A percentile compares a stretch with the other conserved stretches of the same genome.
These are phyloP conservation scores for Coptodon rendalli DNA, from an alignment of 2,113 vertebrate genomes.

Conservation along the genomic window DNA sequence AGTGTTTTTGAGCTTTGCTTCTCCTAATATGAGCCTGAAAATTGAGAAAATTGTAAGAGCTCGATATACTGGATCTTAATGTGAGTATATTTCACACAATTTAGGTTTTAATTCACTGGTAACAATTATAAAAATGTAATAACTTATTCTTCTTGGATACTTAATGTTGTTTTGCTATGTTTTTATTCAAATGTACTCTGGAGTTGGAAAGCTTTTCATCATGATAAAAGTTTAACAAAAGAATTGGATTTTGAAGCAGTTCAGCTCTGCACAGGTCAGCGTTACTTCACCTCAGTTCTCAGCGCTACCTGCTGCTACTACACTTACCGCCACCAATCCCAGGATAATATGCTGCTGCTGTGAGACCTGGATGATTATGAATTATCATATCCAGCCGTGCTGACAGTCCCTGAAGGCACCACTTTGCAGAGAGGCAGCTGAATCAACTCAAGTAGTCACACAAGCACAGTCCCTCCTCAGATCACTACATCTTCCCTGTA, in stretches of 20 bases:
- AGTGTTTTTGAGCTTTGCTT: background rate
- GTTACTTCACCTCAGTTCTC: background rate
- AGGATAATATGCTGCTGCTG: background rate
- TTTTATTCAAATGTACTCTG: background rate
- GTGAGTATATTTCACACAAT: background rate
- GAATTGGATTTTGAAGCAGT: background rate
- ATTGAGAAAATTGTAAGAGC: background rate
- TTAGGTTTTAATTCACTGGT: background rate
- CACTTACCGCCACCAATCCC: background rate
- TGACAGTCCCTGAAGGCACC: constrained; percentile 10
- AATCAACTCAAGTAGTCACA: background rate
- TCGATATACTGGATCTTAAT: background rate
- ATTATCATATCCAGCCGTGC: background rate
- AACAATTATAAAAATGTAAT: background rate
- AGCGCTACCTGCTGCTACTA: background rate
- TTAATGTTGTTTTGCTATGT: background rate
- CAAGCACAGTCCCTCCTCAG: background rate
- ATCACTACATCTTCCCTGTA: background rate
- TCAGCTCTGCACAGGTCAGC: background rate
- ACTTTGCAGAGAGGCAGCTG: background rate
- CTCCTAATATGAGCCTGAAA: background rate
- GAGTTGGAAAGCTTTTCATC: background rate
- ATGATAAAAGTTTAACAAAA: background rate
- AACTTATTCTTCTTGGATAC: background rate
- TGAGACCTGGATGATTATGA: background rate